Evolutionary conservation across 37 sponge, comb jelly and placozoan genomes (phyloP).

Genomic region (Geodia barretti): DNA sequence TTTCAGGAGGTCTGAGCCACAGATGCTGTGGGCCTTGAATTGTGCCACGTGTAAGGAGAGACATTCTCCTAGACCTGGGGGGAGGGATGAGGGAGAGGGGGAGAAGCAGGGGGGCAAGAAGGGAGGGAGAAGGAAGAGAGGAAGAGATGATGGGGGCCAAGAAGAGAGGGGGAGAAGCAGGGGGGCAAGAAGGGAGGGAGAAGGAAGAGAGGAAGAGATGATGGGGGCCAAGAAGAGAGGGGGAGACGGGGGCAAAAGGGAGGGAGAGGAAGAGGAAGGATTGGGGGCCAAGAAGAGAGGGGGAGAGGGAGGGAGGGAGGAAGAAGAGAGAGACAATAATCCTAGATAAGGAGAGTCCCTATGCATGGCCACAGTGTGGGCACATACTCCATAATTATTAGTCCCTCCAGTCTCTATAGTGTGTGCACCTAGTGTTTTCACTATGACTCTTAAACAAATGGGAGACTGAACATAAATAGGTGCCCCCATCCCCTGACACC

Average conservation of each 20-base stretch:
- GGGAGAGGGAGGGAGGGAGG: not conserved
- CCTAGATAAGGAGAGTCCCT: not conserved
- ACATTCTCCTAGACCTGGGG: constrained; percentile 43
- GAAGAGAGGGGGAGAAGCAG: not conserved
- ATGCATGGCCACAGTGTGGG: too few species aligned
- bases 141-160: not conserved
- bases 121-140: not conserved
- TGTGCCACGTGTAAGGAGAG: constrained; percentile 53
- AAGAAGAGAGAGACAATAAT: not conserved
- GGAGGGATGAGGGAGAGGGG: not conserved
- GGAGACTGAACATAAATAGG: too few species aligned
- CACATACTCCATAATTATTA: too few species aligned
- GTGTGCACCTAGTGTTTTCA: too few species aligned
- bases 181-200: not conserved
- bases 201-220: not conserved
- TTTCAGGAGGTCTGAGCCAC: constrained; percentile 62
- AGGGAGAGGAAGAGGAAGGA: not conserved
- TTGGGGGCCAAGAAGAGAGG: not conserved
- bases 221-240: not conserved
- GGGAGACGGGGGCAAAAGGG: not conserved
- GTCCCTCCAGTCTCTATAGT: too few species aligned
- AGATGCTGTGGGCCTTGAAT: constrained; percentile 70
- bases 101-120: too few species aligned
- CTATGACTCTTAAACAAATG: too few species aligned
- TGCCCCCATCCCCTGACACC: too few species aligned